Evolutionary conservation across 2,797 vertebrate species (phyloP).

Genomic region (Antrozous pallidus): DNA sequence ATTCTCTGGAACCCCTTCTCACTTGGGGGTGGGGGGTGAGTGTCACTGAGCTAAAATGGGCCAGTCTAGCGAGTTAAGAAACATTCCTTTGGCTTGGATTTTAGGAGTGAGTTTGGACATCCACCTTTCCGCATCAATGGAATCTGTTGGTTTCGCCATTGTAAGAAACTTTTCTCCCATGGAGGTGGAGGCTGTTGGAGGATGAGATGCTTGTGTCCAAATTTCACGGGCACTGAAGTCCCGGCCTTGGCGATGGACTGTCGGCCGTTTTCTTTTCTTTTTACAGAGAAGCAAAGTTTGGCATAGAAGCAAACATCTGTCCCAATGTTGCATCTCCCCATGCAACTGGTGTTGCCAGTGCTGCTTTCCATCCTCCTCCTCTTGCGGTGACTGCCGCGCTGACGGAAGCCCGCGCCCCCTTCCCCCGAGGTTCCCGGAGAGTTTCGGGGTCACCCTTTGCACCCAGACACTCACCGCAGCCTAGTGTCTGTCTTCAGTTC

Average conservation of each 20-base stretch:
- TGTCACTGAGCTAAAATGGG: background rate
- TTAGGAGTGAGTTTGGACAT: background rate
- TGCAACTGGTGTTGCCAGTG: background rate
- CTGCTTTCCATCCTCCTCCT: background rate
- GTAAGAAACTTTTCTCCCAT: conserved; percentile 4
- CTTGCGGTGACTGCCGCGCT: background rate
- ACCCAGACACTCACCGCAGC: background rate
- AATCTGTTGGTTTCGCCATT: background rate
- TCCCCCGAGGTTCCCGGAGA: background rate
- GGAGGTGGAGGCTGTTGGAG: background rate
- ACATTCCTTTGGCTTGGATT: background rate
- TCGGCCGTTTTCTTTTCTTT: background rate
- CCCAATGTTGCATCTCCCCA: background rate
- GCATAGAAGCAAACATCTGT: background rate
- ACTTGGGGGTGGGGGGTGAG: fast-evolving
- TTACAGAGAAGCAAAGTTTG: background rate
- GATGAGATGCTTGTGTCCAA: background rate
- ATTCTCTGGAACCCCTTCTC: background rate
- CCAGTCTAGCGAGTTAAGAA: background rate
- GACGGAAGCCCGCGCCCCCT: background rate
- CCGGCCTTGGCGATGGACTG: background rate
- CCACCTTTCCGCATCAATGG: background rate
- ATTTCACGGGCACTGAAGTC: background rate
- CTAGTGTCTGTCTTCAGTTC: background rate
- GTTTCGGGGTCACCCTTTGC: background rate